phyloP scores from a whole-genome alignment of 2,888 invertebrate genomes.

The Troilus luridus region DNA sequence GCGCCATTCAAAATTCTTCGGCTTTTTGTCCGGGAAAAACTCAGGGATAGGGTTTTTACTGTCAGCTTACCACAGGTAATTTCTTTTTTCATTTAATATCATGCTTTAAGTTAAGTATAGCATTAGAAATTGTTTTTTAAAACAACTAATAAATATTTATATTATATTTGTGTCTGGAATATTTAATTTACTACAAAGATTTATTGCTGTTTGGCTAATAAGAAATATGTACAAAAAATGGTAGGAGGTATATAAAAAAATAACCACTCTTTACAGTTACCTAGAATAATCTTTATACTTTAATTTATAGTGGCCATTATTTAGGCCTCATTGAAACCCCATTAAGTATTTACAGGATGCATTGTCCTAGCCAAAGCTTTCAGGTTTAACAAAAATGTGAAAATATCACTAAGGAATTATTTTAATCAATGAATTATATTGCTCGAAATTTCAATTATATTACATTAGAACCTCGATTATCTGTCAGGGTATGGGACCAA shows the following conservation, averaged over 20 bases:
- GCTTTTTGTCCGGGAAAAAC: slow-evolving; percentile 94
- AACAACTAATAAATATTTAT: neutral
- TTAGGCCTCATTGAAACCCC: no score
- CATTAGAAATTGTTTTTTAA: neutral
- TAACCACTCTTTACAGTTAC: neutral
- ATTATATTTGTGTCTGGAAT: neutral
- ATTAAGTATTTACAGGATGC: neutral
- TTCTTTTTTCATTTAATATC: neutral
- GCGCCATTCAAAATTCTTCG: slow-evolving; percentile 96
- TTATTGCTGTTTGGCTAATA: neutral
- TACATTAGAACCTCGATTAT: no score
- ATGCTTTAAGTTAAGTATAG: neutral
- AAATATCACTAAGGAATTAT: neutral
- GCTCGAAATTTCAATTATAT: no score
- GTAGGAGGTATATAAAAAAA: neutral
- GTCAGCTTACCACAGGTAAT: slow-evolving; percentile 87
- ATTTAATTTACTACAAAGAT: neutral
- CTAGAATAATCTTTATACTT: neutral
- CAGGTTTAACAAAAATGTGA: neutral
- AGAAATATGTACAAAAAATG: neutral
- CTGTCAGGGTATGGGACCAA: no score
- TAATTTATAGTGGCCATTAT: no score
- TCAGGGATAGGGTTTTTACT: slow-evolving; percentile 95
- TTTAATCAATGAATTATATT: neutral
- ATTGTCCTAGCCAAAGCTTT: neutral